phyloP scores from a whole-genome alignment of 2,888 invertebrate genomes.

The Tachina fera region DNA sequence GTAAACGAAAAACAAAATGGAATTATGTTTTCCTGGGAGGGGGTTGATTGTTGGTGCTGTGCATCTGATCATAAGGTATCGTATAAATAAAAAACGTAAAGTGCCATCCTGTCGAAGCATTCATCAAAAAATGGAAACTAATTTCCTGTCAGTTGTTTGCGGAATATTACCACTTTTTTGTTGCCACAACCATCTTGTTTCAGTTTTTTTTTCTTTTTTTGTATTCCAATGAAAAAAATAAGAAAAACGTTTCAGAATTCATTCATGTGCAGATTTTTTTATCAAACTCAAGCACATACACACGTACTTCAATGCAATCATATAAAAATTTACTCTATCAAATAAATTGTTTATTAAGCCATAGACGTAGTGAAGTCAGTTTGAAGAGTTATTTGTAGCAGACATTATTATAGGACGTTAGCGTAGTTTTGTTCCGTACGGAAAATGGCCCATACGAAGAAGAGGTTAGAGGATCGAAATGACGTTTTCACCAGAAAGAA shows the following conservation, averaged over 20 bases:
- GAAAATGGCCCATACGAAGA: too few relatives aligned
- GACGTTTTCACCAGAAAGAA: too few relatives aligned
- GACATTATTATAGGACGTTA: too few relatives aligned
- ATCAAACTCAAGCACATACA: conserved; percentile 47
- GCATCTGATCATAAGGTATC: conserved; percentile 45
- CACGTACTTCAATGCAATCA: neutral
- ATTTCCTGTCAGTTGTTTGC: conserved; percentile 82
- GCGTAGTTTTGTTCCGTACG: too few relatives aligned
- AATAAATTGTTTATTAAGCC: conserved; percentile 77
- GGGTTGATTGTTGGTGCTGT: neutral
- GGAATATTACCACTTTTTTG: conserved; percentile 71
- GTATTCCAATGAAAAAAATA: conserved; percentile 67
- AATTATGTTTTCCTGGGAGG: neutral
- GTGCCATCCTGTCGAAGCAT: conserved; percentile 81
- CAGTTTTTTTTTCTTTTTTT: conserved; percentile 76
- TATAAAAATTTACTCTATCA: conserved; percentile 76
- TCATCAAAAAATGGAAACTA: conserved; percentile 83
- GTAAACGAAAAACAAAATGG: conserved; percentile 41
- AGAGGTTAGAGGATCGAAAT: neutral
- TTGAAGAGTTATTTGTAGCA: too few relatives aligned
- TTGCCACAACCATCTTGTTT: conserved; percentile 67
- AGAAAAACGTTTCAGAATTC: conserved; percentile 74
- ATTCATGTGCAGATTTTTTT: conserved; percentile 73
- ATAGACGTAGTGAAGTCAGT: neutral
- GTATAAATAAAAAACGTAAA: conserved; percentile 47